Evolutionary conservation across 2,797 vertebrate species (phyloP), one percentile per base, ranked within the genome.

Genomic region (Pelochelys cantorii): DNA sequence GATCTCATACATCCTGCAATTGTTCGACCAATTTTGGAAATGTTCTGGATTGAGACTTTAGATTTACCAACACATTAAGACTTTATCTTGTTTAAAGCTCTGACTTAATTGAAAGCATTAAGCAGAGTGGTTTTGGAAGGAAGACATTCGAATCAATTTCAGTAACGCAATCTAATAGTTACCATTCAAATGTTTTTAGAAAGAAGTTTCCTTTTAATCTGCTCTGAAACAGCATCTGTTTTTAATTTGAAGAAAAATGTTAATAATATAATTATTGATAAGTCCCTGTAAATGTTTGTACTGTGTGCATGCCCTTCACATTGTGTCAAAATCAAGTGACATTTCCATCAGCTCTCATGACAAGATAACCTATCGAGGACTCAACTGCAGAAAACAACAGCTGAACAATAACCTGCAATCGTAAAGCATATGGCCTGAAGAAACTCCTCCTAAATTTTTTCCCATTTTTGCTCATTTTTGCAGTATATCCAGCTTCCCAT

Each of bases 11-110:
- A 27, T 82, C n/a, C 68, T 95, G 27, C n/a, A 31, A 82, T 92
- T 85, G 52, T 75, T 93, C 82, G 82, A 93, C 56, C 17, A 37
- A 34, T 81, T 88, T 84, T 82, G 60, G 86, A 93, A 95, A 54
- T 78, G 83, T 37, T 71, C 65, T 37, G 65, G 34, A 37, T 42
- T 87, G 88, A 83, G 88, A 94, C 81, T 92, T 75, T 88, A 8
- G 54, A 80, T 93, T 22, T 86, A 34, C 7, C 29, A 52, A 77
- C 37, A 77, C 74, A 27, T 77, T 52, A 77, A 29, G 42, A 77
- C 23, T 77, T 48, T 48, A 77, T 77, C 37, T 77, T 71, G 25
- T 48, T 23, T 77, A 29, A 52, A 77, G 27, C 42, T 52, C 25
- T 52, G 27, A 17, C 74, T 52, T 77, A 52, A 17, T 77, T 52